phyloP scores from a whole-genome alignment of 2,113 vertebrate genomes.

The Osmerus mordax region DNA sequence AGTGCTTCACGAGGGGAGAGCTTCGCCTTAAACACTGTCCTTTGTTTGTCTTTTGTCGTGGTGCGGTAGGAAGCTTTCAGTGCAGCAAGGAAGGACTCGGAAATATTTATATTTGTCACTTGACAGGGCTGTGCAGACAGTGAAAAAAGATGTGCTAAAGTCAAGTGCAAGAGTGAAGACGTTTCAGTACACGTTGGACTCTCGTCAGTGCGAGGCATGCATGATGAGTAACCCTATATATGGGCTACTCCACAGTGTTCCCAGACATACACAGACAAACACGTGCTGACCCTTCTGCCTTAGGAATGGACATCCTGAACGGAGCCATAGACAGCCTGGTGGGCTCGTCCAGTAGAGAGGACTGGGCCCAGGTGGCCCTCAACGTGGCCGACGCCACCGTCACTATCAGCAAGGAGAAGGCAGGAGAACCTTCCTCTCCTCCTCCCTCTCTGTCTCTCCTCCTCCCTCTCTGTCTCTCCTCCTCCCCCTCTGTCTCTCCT shows the following conservation, averaged over 20 bases:
- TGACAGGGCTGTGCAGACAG: too few relatives aligned
- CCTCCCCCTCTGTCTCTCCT: background rate
- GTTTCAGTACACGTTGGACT: too few relatives aligned
- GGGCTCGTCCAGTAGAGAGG: conserved; percentile 78
- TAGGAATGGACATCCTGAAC: conserved; percentile 97
- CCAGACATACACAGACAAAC: background rate
- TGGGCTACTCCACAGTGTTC: background rate
- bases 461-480: background rate
- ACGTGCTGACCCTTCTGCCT: background rate
- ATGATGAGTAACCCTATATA: too few relatives aligned
- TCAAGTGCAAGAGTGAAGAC: too few relatives aligned
- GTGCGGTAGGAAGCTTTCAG: too few relatives aligned
- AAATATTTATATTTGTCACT: too few relatives aligned
- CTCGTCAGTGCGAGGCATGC: too few relatives aligned
- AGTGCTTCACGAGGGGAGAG: too few relatives aligned
- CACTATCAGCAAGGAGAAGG: conserved; percentile 92
- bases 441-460: background rate
- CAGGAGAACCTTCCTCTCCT: conserved; percentile 32
- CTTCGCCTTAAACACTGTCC: too few relatives aligned
- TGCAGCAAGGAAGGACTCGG: too few relatives aligned
- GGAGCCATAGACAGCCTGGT: conserved; percentile 86
- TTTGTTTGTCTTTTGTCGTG: too few relatives aligned
- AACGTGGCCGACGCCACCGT: conserved; percentile 96
- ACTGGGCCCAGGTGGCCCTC: conserved; percentile 89
- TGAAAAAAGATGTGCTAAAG: too few relatives aligned